These are phyloP conservation scores for Craniophora ligustri DNA, from an alignment of 2,888 invertebrate genomes.

Conservation along the genomic window DNA sequence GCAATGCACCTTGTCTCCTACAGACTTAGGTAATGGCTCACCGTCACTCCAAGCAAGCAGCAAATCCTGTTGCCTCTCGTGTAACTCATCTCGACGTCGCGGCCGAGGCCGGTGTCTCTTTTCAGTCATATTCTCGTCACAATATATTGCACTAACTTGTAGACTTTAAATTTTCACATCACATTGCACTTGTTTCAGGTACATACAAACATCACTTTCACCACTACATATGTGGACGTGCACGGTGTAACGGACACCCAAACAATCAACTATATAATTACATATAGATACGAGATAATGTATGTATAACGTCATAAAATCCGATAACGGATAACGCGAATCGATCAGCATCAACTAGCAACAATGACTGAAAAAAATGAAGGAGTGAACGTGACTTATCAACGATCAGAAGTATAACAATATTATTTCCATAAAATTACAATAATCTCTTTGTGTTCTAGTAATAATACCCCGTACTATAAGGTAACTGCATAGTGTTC, in stretches of 20 bases:
- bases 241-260: constrained; percentile 69
- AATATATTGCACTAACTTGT: constrained; percentile 50
- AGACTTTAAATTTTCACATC: constrained; percentile 60
- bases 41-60: constrained; percentile 82
- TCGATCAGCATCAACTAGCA: constrained; percentile 56
- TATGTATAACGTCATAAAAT: constrained; percentile 74
- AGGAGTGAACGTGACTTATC: constrained; percentile 45
- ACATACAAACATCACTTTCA: constrained; percentile 59
- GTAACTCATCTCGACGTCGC: constrained; percentile 77
- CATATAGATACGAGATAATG: constrained; percentile 78
- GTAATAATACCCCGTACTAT: constrained; percentile 8
- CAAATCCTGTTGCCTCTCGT: constrained; percentile 79
- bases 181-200: constrained; percentile 61
- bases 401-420: constrained; percentile 36
- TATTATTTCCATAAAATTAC: constrained; percentile 31
- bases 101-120: constrained; percentile 75
- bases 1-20: constrained; percentile 5
- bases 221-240: constrained; percentile 74
- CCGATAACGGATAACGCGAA: constrained; percentile 70
- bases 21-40: constrained; percentile 64
- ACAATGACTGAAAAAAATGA: constrained; percentile 54
- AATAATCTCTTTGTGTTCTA: constrained; percentile 33
- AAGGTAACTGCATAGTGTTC: constrained; percentile 17
- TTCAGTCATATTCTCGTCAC: constrained; percentile 72
- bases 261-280: constrained; percentile 75